Evolutionary conservation across 2,888 invertebrate genomes (phyloP).

Genomic region (Scaptomyza reducta): DNA sequence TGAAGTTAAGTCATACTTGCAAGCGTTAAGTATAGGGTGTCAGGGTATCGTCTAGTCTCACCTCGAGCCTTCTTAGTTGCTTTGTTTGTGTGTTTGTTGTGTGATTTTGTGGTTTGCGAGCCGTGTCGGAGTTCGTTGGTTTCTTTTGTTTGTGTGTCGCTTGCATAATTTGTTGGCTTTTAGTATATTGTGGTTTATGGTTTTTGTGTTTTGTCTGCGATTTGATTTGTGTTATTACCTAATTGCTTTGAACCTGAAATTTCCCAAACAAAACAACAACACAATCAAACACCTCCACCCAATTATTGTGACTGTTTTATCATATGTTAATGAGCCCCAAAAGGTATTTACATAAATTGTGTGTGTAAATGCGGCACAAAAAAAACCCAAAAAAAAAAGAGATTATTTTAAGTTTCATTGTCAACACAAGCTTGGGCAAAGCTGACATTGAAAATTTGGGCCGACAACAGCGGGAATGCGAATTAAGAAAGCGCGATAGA

Average conservation of each 20-base stretch:
- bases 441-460: conserved; percentile 70
- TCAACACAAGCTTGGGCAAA: conserved; percentile 45
- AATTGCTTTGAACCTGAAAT: conserved; percentile 76
- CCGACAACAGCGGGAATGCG: conserved; percentile 32
- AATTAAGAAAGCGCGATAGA: conserved; percentile 11
- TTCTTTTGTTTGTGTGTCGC: conserved; percentile 51
- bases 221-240: conserved; percentile 77
- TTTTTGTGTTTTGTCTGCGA: conserved; percentile 25
- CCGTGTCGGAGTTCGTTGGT: conserved; percentile 42
- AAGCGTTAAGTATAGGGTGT: too few relatives aligned
- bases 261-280: conserved; percentile 26
- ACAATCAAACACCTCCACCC: conserved; percentile 30
- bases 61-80: too few relatives aligned
- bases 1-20: too few relatives aligned
- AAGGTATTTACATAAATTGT: conserved; percentile 53
- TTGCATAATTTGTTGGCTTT: conserved; percentile 62
- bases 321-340: conserved; percentile 52
- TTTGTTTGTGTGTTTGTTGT: too few relatives aligned
- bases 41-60: too few relatives aligned
- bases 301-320: conserved; percentile 39
- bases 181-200: conserved; percentile 20
- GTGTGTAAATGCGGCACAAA: conserved; percentile 13
- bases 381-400: too few relatives aligned
- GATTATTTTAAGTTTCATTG: conserved; percentile 56
- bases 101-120: conserved; percentile 45